Evolutionary conservation across 2,888 invertebrate species (phyloP).

Genomic region (Panopea generosa): DNA sequence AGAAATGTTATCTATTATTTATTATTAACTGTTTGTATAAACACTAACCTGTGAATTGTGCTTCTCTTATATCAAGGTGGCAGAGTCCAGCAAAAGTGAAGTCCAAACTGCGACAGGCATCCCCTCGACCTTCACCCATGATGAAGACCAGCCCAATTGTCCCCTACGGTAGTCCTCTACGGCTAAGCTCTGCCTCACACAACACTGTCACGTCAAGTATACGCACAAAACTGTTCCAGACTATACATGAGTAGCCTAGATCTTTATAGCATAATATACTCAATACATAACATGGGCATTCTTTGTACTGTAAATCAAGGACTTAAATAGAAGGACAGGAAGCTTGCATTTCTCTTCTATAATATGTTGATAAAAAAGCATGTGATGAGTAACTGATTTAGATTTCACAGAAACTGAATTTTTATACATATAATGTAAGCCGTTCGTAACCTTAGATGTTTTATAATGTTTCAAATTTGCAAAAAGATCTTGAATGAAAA

Average conservation of each 20-base stretch:
- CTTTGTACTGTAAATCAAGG: no score
- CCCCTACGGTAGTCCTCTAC: slow-evolving; percentile 60
- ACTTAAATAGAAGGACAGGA: no score
- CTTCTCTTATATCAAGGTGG: slow-evolving; percentile 65
- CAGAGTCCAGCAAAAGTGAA: slow-evolving; percentile 73
- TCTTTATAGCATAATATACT: no score
- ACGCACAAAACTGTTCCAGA: slow-evolving; percentile 23
- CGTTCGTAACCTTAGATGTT: no score
- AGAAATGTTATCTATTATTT: not conserved
- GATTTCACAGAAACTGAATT: no score
- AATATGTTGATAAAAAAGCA: no score
- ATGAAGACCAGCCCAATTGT: slow-evolving; percentile 55
- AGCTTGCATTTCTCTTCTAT: no score
- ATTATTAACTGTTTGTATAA: not conserved
- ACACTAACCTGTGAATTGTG: not conserved
- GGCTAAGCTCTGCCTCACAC: not conserved
- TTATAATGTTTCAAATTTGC: no score
- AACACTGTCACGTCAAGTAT: slow-evolving; percentile 11
- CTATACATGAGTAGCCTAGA: slow-evolving; percentile 22
- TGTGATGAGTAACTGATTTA: no score
- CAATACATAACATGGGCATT: no score
- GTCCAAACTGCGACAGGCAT: slow-evolving; percentile 50
- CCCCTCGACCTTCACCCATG: slow-evolving; percentile 49
- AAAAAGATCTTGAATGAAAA: no score
- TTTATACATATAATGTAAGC: no score